Evolutionary conservation across 2,888 invertebrate genomes (phyloP), one percentile per base, ranked within the genome.

Genomic region (Siphlonurus alternatus): DNA sequence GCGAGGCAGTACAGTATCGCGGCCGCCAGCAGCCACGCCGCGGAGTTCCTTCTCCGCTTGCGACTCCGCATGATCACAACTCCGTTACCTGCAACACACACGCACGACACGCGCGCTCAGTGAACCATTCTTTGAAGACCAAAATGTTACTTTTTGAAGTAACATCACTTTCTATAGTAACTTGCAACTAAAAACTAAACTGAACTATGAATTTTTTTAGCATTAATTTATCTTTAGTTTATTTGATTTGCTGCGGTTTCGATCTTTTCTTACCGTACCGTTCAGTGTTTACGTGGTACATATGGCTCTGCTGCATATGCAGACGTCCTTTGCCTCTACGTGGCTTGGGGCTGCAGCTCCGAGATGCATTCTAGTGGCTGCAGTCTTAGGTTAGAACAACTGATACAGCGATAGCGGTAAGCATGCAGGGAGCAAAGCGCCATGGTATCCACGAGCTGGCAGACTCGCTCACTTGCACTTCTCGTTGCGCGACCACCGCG

Each of bases 1-100:
- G 66, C 25, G 18, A 65, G 59, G 64, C 59, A 67, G 25, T 63
- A 61, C 38, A 62, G 62, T 5, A 61, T 15, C 54, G 61, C 25
- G 23, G 38, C 59, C 51, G 56, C 64, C 38, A 53, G 61, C 51
- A 25, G 53, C 64, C 25, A 63, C 62, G 65, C 61, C 24, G 65
- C 63, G 61, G 59, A 65, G 54, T 61, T 20, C 63, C 38, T 2
- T 5, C 1, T 38, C n/a, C 61, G 53, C 25, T 22, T 53, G 19
- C 54, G 22, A 54, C 24, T 19, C n/a, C 25, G 19, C 23, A 22
- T 59, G 19, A 15, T 7, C 22, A 25, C 61, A n/a, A 19, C 53
- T 18, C 19, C 19, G 25, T 25, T 38, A 22, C n/a, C 20, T 51
- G n/a, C 22, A 51, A 20, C 1, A 19, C 15, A 20, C 23, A 10